These are phyloP conservation scores for human (Homo sapiens) DNA, from an alignment of 2,113 vertebrate genomes.

Conservation along the genomic window DNA sequence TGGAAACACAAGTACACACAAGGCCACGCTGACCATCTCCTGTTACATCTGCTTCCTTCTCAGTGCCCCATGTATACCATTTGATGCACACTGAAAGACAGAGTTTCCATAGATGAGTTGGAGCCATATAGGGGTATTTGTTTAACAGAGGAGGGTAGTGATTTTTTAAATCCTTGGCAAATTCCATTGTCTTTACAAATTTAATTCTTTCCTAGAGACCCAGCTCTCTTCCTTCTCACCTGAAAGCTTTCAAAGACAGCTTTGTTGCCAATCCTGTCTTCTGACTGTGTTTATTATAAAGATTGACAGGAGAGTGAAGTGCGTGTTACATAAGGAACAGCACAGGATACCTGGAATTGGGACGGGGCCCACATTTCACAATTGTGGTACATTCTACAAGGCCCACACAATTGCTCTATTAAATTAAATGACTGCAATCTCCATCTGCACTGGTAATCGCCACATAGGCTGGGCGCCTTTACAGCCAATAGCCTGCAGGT, in stretches of 20 bases:
- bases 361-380: background rate
- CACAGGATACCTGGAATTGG: background rate
- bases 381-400: background rate
- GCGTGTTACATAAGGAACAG: constrained; percentile 12
- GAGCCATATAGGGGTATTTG: background rate
- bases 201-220: background rate
- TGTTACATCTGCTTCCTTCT: background rate
- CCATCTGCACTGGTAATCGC: constrained; percentile 70
- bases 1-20: background rate
- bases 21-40: background rate
- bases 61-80: background rate
- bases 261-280: background rate
- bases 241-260: constrained; percentile 8
- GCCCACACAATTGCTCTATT: constrained; percentile 62
- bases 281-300: constrained; percentile 41
- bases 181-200: constrained; percentile 36
- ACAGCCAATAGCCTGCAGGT: constrained; percentile 68
- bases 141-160: background rate
- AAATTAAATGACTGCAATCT: constrained; percentile 66
- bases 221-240: background rate
- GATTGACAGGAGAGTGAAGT: constrained; percentile 51
- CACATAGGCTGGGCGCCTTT: constrained; percentile 26
- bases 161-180: background rate
- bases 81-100: background rate
- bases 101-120: background rate